Percentiles rank a stretch among this genome's conserved stretches.
Evolutionary conservation across 2,888 invertebrate species (phyloP).

Genomic region (Drosophila subquinaria): DNA sequence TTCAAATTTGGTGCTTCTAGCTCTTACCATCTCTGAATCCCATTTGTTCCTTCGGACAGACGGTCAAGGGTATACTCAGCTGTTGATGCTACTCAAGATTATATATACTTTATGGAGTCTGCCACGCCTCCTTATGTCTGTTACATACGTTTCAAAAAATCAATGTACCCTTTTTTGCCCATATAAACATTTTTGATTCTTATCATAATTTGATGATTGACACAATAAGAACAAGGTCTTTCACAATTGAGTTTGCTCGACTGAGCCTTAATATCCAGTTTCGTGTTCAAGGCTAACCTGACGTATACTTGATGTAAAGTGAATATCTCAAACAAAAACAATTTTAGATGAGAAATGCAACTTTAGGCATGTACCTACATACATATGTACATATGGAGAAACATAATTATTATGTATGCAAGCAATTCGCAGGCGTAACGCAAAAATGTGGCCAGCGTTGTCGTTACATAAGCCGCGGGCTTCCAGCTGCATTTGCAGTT

Average conservation of each 20-base stretch:
- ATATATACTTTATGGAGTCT: too few species aligned
- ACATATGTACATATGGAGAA: conserved; percentile 1
- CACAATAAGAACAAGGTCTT: not conserved
- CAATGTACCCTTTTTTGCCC: too few species aligned
- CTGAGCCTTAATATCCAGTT: not conserved
- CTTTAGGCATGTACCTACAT: not conserved
- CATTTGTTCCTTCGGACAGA: too few species aligned
- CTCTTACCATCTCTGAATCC: too few species aligned
- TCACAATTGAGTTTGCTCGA: not conserved
- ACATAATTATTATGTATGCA: conserved; percentile 19
- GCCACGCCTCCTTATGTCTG: too few species aligned
- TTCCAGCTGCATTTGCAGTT: conserved; percentile 47
- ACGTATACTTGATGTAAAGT: not conserved
- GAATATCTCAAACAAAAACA: not conserved
- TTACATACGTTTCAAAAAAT: too few species aligned
- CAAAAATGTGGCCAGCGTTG: conserved; percentile 33
- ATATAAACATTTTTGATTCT: too few species aligned
- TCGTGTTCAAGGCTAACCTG: not conserved
- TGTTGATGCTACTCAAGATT: too few species aligned
- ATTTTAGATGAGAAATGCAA: conserved; percentile 10
- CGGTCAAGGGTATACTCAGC: too few species aligned
- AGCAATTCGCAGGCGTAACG: conserved; percentile 49
- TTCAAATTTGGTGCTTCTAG: too few species aligned
- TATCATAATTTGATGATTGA: too few species aligned
- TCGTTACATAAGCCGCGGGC: conserved; percentile 69